These are phyloP conservation scores for Popillia japonica DNA, from an alignment of 1,140 invertebrate species.

Conservation along the genomic window DNA sequence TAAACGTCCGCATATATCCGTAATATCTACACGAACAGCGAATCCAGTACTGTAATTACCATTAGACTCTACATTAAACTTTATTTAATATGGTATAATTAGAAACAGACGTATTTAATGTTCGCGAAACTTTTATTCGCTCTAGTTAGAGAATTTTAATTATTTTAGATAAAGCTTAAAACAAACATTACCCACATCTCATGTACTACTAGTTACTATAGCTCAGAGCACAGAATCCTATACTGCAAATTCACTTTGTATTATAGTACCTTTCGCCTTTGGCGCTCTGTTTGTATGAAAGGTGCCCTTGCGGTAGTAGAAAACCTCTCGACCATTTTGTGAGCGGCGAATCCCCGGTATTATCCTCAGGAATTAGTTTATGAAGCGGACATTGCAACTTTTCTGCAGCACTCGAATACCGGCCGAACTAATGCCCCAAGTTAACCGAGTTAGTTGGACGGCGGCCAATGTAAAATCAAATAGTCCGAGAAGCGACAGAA, in stretches of 20 bases:
- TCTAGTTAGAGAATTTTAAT: conserved; percentile 18
- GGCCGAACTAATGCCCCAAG: neutral
- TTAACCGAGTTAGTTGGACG: conserved; percentile 21
- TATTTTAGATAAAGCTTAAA: conserved; percentile 32
- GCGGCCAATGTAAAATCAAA: conserved; percentile 7
- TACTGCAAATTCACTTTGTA: too few relatives aligned
- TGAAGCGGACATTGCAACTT: neutral
- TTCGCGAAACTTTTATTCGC: conserved; percentile 11
- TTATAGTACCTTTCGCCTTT: too few relatives aligned
- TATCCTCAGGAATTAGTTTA: neutral
- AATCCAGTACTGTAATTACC: neutral
- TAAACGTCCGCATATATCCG: neutral
- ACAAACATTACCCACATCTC: neutral
- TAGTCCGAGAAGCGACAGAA: conserved; percentile 26
- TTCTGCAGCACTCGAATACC: neutral
- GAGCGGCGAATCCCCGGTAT: neutral
- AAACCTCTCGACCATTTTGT: neutral
- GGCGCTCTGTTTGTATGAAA: too few relatives aligned
- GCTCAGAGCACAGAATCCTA: too few relatives aligned
- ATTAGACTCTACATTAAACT: conserved; percentile 24
- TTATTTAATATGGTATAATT: neutral
- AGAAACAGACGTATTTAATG: neutral
- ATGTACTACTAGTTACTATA: neutral
- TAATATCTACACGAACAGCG: neutral
- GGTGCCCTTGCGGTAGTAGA: neutral